Percentiles rank a stretch among this genome's conserved stretches.
Conservation (phyloP, 30 jellyfish, hydroid and myxozoan species). For the Hydra vulgaris region DNA sequence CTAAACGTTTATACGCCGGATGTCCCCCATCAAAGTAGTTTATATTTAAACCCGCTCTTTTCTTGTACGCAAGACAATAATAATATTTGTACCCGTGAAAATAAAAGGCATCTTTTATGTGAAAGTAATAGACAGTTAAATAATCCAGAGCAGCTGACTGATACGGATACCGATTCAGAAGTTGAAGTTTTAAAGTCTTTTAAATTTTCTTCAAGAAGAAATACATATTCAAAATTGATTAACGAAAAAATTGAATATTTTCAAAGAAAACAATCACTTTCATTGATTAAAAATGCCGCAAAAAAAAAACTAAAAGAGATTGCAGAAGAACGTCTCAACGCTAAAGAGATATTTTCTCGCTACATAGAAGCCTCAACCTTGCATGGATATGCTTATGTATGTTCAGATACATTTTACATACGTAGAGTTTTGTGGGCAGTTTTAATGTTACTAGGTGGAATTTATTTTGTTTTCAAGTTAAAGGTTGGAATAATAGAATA, state of each 20-base stretch:
- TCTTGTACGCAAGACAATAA: background rate
- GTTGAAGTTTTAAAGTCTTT: background rate
- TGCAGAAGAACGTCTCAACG: constrained; percentile 80
- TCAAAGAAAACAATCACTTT: background rate
- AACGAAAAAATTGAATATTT: background rate
- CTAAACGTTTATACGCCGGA: no score
- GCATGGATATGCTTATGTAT: constrained; percentile 89
- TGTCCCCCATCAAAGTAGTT: no score
- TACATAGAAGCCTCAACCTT: constrained; percentile 79
- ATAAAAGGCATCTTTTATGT: background rate
- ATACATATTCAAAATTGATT: background rate
- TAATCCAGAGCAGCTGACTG: background rate
- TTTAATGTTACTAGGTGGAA: constrained; percentile 69
- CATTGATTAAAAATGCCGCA: background rate
- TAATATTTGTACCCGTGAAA: background rate
- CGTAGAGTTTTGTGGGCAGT: constrained; percentile 84
- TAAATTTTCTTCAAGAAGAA: background rate
- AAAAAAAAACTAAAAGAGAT: constrained; percentile 23
- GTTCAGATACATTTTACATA: constrained; percentile 71
- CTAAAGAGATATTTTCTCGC: constrained; percentile 65
- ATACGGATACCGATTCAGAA: background rate
- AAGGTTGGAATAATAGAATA: constrained; percentile 68
- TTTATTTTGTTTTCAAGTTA: constrained; percentile 63
- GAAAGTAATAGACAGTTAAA: background rate
- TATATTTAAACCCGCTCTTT: no score